phyloP scores from a whole-genome alignment of 2,113 vertebrate species.

The Nerophis lumbriciformis region DNA sequence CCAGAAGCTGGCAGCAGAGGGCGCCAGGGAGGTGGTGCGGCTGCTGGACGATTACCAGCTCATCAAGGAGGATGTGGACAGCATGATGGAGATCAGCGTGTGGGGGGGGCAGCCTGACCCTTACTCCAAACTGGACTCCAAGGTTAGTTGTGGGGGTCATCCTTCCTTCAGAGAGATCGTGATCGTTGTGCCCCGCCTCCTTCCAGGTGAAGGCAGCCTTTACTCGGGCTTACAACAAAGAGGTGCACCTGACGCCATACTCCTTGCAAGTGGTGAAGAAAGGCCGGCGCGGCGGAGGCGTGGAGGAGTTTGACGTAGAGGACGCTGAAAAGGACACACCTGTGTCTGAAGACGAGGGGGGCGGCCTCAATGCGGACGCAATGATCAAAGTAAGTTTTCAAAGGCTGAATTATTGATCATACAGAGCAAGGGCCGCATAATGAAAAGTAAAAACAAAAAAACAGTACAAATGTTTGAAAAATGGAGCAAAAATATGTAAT shows the following conservation, averaged over 20 bases:
- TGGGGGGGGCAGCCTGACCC: constrained; percentile 86
- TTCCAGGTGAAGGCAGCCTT: constrained; percentile 92
- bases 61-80: constrained; percentile 90
- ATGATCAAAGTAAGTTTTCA: constrained; percentile 88
- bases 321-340: constrained; percentile 53
- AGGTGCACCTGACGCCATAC: constrained; percentile 84
- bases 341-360: constrained; percentile 67
- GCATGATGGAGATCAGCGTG: constrained; percentile 86
- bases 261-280: constrained; percentile 78
- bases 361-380: constrained; percentile 73
- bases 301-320: constrained; percentile 60
- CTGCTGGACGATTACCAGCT: constrained; percentile 90
- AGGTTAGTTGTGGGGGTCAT: constrained; percentile 72
- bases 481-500: no score
- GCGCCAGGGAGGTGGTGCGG: constrained; percentile 74
- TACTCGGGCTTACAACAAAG: constrained; percentile 90
- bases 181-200: neutral
- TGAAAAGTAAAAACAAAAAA: no score
- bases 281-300: constrained; percentile 49
- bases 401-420: neutral
- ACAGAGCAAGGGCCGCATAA: no score
- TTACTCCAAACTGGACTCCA: constrained; percentile 89
- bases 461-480: no score
- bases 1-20: constrained; percentile 73
- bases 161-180: neutral